Base-by-base conservation (phyloP, 1,140 invertebrate species). In the Coelopa frigida region DNA sequence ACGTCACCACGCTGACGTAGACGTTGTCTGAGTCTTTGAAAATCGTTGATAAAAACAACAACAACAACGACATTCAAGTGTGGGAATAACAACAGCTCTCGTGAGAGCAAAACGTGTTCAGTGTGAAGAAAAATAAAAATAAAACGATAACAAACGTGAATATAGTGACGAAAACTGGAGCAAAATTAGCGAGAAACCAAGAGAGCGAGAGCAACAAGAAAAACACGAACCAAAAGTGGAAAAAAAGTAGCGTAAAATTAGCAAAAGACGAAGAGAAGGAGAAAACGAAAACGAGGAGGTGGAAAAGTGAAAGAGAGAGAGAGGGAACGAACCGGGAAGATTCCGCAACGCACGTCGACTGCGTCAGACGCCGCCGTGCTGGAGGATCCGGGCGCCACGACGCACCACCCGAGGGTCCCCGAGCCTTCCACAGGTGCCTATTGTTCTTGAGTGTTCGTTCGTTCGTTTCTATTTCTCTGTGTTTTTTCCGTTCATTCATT, bases 291-390 rank as follows among this genome's bases (percentile, higher is more conserved):
- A 39, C 31, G 24, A 31, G n/a, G n/a, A n/a, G n/a, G n/a, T n/a
- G n/a, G n/a, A n/a, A n/a, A n/a, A n/a, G n/a, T n/a, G n/a, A n/a
- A n/a, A n/a, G n/a, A n/a, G n/a, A n/a, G n/a, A n/a, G 8, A 37
- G 15, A 10, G 7, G 35, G 18, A 37, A 37, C 7, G n/a, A n/a
- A n/a, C n/a, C n/a, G n/a, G n/a, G n/a, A 29, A 29, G 7, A 29
- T 29, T 29, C 27, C n/a, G 33, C 18, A 15, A 36, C 41, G 48
- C 52, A 44, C 44, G 47, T 45, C 52, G 52, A 51, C 51, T 53
- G 52, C 48, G 44, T 51, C 44, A 26, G 38, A 46, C 32, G 24
- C 5, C 45, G 46, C 38, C 46, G 46, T 48, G 46, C 46, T 48
- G 46, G 46, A 44, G 41, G 33, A 37, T 36, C 41, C 20, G 21